These are phyloP conservation scores for Pachypanchax playfairii DNA, from an alignment of 2,113 vertebrate species.

Conservation along the genomic window DNA sequence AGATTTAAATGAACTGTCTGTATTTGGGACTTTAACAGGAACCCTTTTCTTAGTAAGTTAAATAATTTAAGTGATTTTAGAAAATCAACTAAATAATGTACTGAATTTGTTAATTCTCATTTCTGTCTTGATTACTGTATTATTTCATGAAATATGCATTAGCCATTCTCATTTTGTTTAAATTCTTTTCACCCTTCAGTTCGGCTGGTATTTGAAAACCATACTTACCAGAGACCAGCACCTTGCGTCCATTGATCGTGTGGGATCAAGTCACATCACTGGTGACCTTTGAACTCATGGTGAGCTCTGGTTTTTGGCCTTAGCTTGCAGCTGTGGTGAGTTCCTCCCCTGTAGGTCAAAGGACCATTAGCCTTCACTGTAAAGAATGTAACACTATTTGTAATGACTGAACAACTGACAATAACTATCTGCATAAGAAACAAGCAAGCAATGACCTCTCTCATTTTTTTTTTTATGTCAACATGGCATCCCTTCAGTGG, in stretches of 20 bases:
- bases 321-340: constrained; percentile 73
- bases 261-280: constrained; percentile 75
- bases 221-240: constrained; percentile 53
- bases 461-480: constrained; percentile 3
- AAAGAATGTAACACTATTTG: constrained; percentile 64
- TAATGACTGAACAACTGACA: constrained; percentile 49
- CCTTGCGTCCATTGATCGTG: constrained; percentile 66
- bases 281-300: constrained; percentile 69
- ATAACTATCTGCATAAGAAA: constrained; percentile 41
- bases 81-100: too few relatives aligned
- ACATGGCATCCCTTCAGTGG: constrained; percentile 18
- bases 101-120: too few relatives aligned
- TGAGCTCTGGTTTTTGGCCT: constrained; percentile 55
- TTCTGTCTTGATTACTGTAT: too few relatives aligned
- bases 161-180: background rate
- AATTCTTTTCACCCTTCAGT: constrained; percentile 23
- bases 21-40: background rate
- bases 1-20: background rate
- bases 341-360: constrained; percentile 69
- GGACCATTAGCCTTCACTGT: constrained; percentile 72
- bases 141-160: background rate
- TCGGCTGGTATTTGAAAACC: constrained; percentile 41
- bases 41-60: too few relatives aligned
- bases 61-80: too few relatives aligned
- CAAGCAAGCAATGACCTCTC: constrained; percentile 21